Evolutionary conservation across 2,888 invertebrate genomes (phyloP).

Genomic region (Synanthedon tipuliformis): DNA sequence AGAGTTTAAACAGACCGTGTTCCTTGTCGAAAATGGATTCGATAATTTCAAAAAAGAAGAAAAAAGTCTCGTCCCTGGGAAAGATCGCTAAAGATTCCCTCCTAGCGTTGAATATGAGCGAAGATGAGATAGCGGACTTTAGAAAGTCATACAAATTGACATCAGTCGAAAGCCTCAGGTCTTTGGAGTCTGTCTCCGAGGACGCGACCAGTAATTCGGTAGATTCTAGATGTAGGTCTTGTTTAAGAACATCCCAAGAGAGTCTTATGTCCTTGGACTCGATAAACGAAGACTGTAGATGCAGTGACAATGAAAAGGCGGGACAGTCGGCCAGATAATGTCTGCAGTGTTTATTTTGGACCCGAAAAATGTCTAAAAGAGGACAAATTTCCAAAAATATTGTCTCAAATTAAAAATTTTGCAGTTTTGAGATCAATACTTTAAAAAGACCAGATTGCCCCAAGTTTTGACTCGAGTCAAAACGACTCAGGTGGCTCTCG

Average conservation of each 20-base stretch:
- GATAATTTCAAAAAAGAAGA: conserved; percentile 42
- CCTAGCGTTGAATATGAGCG: conserved; percentile 57
- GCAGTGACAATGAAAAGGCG: conserved; percentile 32
- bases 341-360: background rate
- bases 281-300: conserved; percentile 54
- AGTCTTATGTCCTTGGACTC: conserved; percentile 61
- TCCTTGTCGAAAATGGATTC: conserved; percentile 45
- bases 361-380: background rate
- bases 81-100: conserved; percentile 61
- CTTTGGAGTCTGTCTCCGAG: conserved; percentile 59
- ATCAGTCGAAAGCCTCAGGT: conserved; percentile 52
- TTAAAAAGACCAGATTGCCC: no score
- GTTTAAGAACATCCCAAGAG: conserved; percentile 53
- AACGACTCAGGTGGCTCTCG: no score
- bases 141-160: conserved; percentile 53
- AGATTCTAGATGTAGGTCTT: conserved; percentile 51
- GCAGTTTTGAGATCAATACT: no score
- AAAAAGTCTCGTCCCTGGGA: conserved; percentile 53
- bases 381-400: no score
- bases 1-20: conserved; percentile 49
- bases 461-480: no score
- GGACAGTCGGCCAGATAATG: background rate
- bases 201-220: conserved; percentile 54
- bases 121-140: conserved; percentile 59
- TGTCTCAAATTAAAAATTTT: no score